Base-by-base conservation (phyloP, 2,888 invertebrate genomes). In the Heliconius cydno region DNA sequence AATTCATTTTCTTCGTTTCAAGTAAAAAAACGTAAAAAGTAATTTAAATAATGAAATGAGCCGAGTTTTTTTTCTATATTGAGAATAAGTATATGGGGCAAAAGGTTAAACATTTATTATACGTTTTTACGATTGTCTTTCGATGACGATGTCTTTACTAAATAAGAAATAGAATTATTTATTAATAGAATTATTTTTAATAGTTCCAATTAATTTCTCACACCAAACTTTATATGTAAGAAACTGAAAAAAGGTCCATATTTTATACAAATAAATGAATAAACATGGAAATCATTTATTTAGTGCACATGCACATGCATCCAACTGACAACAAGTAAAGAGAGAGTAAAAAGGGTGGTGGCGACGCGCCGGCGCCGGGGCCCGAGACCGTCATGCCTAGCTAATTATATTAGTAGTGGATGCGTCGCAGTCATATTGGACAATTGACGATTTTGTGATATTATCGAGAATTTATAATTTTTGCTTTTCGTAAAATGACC, bases 311-410 rank as follows among this genome's bases (percentile, higher is more conserved):
- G 67, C 77, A 77, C 65, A 80, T 77, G 80, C 68, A 77, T n/a
- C 41, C 30, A 76, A 60, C 74, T 74, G 74, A 73, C 60, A 63
- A 74, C 63, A 74, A 74, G 28, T 6, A 65, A 65, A 65, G 65
- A 75, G 70, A 77, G 79, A 82, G 81, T 80, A 83, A 83, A 78
- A 81, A 81, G 78, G 76, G 77, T 73, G 66, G 60, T 60, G 78
- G 80, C 85, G 84, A 76, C 81, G 75, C 71, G 81, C 84, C 86
- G 88, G 88, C 90, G 90, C 89, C 86, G 84, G 88, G 86, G 88
- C 90, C 65, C 74, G 80, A 71, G 75, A 77, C 77, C 75, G 72
- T 78, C 71, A 74, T 77, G 80, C 65, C 76, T 76, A 63, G 72
- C 66, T 79, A 79, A 66, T 75, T 80, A 81, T 82, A 83, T 79